Evolutionary conservation across 2,888 invertebrate genomes (phyloP).

Genomic region (Clistopyga incitator): DNA sequence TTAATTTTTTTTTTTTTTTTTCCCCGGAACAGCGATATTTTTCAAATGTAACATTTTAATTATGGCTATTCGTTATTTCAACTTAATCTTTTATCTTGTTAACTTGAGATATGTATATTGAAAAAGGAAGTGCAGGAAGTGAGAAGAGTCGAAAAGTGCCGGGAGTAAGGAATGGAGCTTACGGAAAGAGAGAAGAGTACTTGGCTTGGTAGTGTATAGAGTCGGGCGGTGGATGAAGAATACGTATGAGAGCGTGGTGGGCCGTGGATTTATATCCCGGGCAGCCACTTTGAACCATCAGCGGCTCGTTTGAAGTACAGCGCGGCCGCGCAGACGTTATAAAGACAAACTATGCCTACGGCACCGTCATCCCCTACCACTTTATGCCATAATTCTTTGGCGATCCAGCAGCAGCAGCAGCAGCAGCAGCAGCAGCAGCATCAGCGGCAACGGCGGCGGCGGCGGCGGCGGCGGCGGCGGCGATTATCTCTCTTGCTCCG

Average conservation of each 20-base stretch:
- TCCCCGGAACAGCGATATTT: too few species aligned
- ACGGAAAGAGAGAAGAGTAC: slow-evolving; percentile 40
- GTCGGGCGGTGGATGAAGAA: slow-evolving; percentile 40
- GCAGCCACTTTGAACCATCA: slow-evolving; percentile 84
- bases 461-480: too few species aligned
- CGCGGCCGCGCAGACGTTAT: slow-evolving; percentile 83
- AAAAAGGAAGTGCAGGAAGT: slow-evolving; percentile 45
- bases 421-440: slow-evolving; percentile 68
- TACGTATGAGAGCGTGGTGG: slow-evolving; percentile 75
- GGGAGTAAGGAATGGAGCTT: slow-evolving; percentile 51
- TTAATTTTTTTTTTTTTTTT: too few species aligned
- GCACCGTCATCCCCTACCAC: slow-evolving; percentile 83
- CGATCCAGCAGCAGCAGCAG: slow-evolving; percentile 69
- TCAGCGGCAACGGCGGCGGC: too few species aligned
- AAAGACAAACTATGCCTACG: slow-evolving; percentile 84
- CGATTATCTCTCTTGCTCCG: slow-evolving; percentile 68
- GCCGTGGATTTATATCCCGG: slow-evolving; percentile 83
- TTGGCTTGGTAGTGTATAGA: slow-evolving; percentile 46
- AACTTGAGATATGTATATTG: slow-evolving; percentile 24
- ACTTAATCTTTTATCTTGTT: not conserved
- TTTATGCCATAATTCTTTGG: slow-evolving; percentile 83
- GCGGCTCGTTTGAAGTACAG: slow-evolving; percentile 84
- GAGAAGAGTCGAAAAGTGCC: slow-evolving; percentile 50
- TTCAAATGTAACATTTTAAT: too few species aligned
- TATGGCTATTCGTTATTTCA: too few species aligned